Evolutionary conservation across 2,113 vertebrate species (phyloP).

Genomic region (Sinocyclocheilus rhinocerous): DNA sequence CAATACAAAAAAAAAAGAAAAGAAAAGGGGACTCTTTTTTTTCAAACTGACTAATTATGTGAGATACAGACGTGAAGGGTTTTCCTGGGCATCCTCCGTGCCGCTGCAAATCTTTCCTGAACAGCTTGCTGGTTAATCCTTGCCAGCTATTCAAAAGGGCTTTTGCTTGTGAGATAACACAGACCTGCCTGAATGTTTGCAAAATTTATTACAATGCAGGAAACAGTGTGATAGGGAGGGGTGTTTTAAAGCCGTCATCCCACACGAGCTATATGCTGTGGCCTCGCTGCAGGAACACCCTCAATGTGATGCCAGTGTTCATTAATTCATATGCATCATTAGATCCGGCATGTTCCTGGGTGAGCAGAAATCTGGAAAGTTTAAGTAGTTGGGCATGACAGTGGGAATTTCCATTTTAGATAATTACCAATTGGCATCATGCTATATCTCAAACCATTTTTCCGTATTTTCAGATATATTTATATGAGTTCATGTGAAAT

Average conservation of each 20-base stretch:
- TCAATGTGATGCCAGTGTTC: not conserved
- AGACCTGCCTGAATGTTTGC: slow-evolving; percentile 62
- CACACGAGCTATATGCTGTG: not conserved
- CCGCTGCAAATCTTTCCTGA: slow-evolving; percentile 43
- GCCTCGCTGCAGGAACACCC: slow-evolving; percentile 14
- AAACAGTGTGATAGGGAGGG: slow-evolving; percentile 46
- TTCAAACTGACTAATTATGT: not conserved
- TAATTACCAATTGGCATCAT: not conserved
- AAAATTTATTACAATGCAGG: slow-evolving; percentile 61
- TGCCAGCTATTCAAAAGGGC: slow-evolving; percentile 54
- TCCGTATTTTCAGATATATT: not conserved
- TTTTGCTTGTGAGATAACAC: slow-evolving; percentile 62
- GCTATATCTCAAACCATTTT: not conserved
- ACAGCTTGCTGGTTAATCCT: slow-evolving; percentile 52
- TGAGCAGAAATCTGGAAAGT: too few species aligned
- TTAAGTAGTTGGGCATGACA: too few species aligned
- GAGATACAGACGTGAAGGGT: slow-evolving; percentile 7
- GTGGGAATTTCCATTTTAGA: not conserved
- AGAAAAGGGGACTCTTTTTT: not conserved
- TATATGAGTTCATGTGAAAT: not conserved
- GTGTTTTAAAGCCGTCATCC: slow-evolving; percentile 27
- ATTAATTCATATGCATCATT: not conserved
- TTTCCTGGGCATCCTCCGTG: slow-evolving; percentile 47
- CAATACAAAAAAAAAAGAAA: not conserved
- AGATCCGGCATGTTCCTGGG: not conserved